phyloP scores from a whole-genome alignment of 53 echinoderm and acorn worm species.

The Paracentrotus lividus region DNA sequence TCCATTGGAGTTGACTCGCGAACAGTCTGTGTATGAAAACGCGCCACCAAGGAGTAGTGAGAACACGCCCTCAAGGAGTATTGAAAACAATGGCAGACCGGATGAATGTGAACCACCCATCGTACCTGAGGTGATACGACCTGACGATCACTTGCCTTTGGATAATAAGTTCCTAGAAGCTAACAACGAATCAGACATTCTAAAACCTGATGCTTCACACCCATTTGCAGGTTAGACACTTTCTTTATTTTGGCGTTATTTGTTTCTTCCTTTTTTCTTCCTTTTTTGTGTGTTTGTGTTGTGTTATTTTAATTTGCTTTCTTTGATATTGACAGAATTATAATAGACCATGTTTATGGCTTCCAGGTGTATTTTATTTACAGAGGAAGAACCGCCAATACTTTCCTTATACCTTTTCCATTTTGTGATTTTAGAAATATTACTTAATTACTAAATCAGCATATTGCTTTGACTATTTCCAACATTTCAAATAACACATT shows the following conservation, averaged over 20 bases:
- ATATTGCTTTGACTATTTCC: too few species aligned
- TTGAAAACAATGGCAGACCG: not conserved
- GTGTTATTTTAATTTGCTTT: too few species aligned
- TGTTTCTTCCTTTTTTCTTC: not conserved
- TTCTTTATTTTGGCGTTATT: not conserved
- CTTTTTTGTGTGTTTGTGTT: too few species aligned
- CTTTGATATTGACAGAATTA: too few species aligned
- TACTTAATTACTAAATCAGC: too few species aligned
- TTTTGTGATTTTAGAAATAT: too few species aligned
- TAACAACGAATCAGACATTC: constrained; percentile 87
- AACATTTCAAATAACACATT: too few species aligned
- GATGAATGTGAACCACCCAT: constrained; percentile 6
- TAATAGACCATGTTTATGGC: too few species aligned
- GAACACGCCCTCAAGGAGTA: not conserved
- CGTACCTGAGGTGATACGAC: constrained; percentile 12
- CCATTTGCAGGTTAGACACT: constrained; percentile 91
- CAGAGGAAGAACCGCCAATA: too few species aligned
- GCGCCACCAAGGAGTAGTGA: not conserved
- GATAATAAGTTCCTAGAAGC: constrained; percentile 61
- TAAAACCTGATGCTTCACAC: constrained; percentile 86
- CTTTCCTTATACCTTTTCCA: too few species aligned
- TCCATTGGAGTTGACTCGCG: not conserved
- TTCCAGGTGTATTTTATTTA: too few species aligned
- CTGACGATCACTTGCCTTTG: not conserved
- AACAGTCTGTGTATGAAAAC: not conserved